phyloP scores from a whole-genome alignment of 2,113 vertebrate species.

The Passer montanus region DNA sequence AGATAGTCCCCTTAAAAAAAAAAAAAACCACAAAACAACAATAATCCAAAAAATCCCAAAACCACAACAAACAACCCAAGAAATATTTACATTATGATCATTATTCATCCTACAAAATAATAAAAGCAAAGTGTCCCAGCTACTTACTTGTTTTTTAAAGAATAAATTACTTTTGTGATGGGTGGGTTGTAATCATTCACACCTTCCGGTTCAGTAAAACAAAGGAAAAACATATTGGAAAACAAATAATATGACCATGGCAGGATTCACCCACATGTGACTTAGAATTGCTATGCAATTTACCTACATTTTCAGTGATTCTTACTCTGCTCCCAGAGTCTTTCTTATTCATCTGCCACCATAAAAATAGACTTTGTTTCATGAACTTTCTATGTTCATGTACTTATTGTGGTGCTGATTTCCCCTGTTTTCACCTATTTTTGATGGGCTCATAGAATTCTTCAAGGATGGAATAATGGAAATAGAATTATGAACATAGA shows the following conservation, averaged over 20 bases:
- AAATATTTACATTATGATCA: neutral
- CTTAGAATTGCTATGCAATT: neutral
- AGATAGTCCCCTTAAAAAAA: rapidly evolving
- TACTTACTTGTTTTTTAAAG: neutral
- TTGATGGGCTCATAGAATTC: neutral
- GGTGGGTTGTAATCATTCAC: neutral
- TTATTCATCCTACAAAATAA: neutral
- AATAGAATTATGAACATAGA: neutral
- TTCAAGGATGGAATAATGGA: neutral
- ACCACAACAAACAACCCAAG: rapidly evolving
- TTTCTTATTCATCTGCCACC: neutral
- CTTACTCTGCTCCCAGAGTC: neutral
- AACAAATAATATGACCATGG: neutral
- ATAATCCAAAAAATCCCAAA: neutral
- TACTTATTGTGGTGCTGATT: neutral
- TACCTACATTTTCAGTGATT: neutral
- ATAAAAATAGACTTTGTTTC: neutral
- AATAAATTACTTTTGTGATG: neutral
- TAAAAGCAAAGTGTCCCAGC: neutral
- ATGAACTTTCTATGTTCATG: neutral
- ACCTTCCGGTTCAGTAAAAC: neutral
- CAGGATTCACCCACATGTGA: neutral
- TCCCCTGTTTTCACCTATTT: neutral
- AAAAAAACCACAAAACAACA: too few relatives aligned
- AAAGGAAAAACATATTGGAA: neutral